These are phyloP conservation scores for Syngnathus typhle DNA, from an alignment of 2,113 vertebrate species.

Conservation along the genomic window DNA sequence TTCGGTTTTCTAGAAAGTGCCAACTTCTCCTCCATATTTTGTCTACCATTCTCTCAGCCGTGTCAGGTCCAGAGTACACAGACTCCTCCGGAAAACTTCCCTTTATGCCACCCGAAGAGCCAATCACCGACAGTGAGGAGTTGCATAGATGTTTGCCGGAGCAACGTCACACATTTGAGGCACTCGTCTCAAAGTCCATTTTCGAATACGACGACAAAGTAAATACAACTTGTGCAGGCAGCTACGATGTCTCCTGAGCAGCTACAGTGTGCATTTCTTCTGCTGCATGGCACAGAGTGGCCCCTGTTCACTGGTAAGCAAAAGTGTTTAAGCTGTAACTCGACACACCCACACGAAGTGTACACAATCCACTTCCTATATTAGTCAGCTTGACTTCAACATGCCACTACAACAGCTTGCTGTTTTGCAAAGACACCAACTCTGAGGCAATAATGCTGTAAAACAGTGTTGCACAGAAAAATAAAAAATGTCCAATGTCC, in stretches of 20 bases:
- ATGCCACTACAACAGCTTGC: constrained; percentile 17
- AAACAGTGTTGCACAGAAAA: neutral
- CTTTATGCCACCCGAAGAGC: constrained; percentile 45
- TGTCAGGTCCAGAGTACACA: constrained; percentile 67
- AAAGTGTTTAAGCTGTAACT: constrained; percentile 52
- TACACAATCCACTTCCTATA: constrained; percentile 65
- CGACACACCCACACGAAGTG: constrained; percentile 60
- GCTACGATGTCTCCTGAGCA: constrained; percentile 2
- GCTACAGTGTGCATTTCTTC: constrained; percentile 7
- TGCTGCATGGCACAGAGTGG: constrained; percentile 3
- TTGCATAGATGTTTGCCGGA: constrained; percentile 48
- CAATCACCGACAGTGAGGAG: constrained; percentile 58
- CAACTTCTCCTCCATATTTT: constrained; percentile 71
- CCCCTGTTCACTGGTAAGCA: constrained; percentile 21
- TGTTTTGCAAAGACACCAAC: neutral
- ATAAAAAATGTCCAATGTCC: neutral
- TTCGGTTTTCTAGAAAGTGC: constrained; percentile 61
- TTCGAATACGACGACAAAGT: constrained; percentile 25
- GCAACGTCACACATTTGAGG: constrained; percentile 35
- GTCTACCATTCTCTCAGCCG: constrained; percentile 64
- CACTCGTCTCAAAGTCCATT: constrained; percentile 59
- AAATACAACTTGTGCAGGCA: constrained; percentile 35
- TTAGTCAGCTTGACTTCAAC: constrained; percentile 43
- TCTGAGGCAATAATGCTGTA: neutral
- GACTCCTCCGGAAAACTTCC: constrained; percentile 48